Conservation (phyloP, 2,113 vertebrate genomes). For the Oncorhynchus nerka region DNA sequence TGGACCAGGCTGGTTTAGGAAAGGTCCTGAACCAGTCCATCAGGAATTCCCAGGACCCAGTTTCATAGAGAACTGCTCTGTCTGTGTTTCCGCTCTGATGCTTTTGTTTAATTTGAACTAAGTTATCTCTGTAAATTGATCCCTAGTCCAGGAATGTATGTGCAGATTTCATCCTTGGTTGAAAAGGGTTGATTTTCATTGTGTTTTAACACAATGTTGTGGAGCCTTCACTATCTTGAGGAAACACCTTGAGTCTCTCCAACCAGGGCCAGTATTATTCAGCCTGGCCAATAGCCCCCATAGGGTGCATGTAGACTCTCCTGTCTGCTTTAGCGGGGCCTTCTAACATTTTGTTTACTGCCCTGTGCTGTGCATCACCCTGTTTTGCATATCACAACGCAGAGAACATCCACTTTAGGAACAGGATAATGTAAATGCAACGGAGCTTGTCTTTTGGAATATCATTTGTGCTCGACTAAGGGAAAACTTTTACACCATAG, state of each 20-base stretch:
- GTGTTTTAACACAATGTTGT: no score
- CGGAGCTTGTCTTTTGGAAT: conserved; percentile 50
- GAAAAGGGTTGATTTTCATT: no score
- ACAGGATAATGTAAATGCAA: conserved; percentile 37
- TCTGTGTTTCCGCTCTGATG: no score
- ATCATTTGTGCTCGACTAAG: conserved; percentile 24
- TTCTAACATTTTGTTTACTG: conserved; percentile 51
- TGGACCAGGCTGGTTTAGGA: not conserved
- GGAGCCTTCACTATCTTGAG: not conserved
- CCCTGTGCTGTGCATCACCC: conserved; percentile 55
- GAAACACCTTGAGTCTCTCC: conserved; percentile 41
- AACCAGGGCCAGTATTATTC: conserved; percentile 34
- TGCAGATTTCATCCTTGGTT: no score
- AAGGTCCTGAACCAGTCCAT: no score
- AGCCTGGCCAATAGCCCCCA: conserved; percentile 40
- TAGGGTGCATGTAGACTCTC: conserved; percentile 54
- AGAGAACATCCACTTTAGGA: conserved; percentile 42
- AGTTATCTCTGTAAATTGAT: no score
- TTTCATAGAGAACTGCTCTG: no score
- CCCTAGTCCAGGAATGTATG: no score
- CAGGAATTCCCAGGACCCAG: no score
- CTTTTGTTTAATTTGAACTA: no score
- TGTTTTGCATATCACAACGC: conserved; percentile 64
- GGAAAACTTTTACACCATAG: not conserved
- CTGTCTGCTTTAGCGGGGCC: conserved; percentile 26